Base-by-base conservation (phyloP, 2,888 invertebrate species). In the Chironomus riparius region DNA sequence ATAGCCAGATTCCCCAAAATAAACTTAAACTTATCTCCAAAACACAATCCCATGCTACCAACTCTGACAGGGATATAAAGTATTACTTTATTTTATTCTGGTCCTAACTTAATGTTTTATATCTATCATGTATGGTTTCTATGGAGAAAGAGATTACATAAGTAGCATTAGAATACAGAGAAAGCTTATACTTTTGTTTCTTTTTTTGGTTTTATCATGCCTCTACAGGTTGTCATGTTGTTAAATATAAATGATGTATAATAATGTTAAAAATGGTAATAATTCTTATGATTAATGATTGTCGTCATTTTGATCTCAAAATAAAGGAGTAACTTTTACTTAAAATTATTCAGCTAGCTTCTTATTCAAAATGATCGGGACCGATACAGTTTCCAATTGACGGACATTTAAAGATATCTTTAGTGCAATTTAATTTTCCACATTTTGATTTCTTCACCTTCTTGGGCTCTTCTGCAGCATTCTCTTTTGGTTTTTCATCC, bases 331-430 rank as follows among this genome's bases (percentile, higher is more conserved):
- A 38, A 38, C 38, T 38, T 38, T 38, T 38, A 38, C 38, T 38
- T 38, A 38, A 38, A 38, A 38, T 38, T 38, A 38, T 38, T 38
- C 38, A 38, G 38, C 38, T 38, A 38, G 18, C 7, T 10, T 21
- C 21, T 72, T 72, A 72, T 62, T 72, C 61, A 38, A 72, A 62
- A 47, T 72, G 50, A 22, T 72, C 72, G 4, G 72, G 72, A 6
- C 72, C 72, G 4, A 72, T 50, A 15, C 72, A 72, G 18, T 72
- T 72, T n/a, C 72, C 72, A 28, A 50, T 50, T 21, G 72, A 72
- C n/a, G 72, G 72, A 18, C 72, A 72, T 61, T 61, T 72, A 7
- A 72, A 50, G 12, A 50, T 50, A 18, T 50, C 50, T 47, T 72
- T 72, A 62, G 72, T 15, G 13, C 68, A 68, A n/a, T 68, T 68